Evolutionary conservation across 2,113 vertebrate species (phyloP), one percentile per base, ranked within the genome.

Genomic region (Grammomys dolichurus): DNA sequence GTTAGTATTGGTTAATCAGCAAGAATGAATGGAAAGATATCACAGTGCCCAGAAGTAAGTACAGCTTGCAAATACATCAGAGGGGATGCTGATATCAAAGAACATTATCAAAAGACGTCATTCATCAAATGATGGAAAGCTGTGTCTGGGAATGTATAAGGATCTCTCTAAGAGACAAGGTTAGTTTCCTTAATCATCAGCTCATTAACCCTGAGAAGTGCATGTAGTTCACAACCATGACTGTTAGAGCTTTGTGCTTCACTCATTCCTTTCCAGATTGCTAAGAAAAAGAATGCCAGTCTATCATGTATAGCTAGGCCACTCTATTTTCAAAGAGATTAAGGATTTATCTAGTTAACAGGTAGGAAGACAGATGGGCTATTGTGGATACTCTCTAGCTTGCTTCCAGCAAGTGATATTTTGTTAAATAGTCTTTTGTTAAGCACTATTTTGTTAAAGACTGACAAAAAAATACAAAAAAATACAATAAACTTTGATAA

Each of bases 281-380:
- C 70, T 75, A 43, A 48, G 7, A 75, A 20, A 28, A 43, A 1
- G 87, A 85, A 89, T 43, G 12, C 7, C 72, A 90, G 9, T 73
- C 31, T 73, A 46, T 20, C 7, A 10, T 33, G 36, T 31, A 24
- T 82, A 19, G 48, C 70, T 46, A 85, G 31, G 56, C 12, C 33
- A 67, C 16, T 10, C 19, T 33, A 56, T 36, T 3, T 89, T 4
- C 87, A 51, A 88, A 31, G 31, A 87, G 67, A 89, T 87, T 92
- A 90, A 92, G 36, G 33, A 84, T 43, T 77, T 48, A 36, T 40
- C 54, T 94, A 58, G 26, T 51, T 89, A 77, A 78, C 73, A 69
- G 87, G 84, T 40, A 85, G 75, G 33, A 43, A 75, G 54, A 65
- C 58, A 56, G 73, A 24, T 16, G 67, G 31, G 13, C 31, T 40